Conservation (phyloP, 2,797 vertebrate species). For the Epinephelus malabaricus region DNA sequence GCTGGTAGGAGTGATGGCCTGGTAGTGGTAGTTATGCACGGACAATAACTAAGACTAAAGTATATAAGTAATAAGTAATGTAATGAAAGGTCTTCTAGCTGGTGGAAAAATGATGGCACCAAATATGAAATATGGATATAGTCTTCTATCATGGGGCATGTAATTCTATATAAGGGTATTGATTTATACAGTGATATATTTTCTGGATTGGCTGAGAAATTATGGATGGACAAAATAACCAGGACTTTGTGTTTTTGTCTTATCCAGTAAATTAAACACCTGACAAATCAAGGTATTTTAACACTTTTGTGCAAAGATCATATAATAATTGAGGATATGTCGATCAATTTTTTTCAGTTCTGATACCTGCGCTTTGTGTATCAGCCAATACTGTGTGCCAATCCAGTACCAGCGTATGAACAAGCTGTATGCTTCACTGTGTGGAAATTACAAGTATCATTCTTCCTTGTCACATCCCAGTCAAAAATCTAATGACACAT, state of each 20-base stretch:
- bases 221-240: not conserved
- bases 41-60: not conserved
- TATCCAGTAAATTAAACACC: not conserved
- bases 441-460: too few species aligned
- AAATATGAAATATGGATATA: not conserved
- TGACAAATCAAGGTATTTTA: not conserved
- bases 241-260: not conserved
- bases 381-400: too few species aligned
- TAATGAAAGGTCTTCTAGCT: not conserved
- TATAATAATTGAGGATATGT: not conserved
- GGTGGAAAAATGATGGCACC: not conserved
- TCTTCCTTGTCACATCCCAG: too few species aligned
- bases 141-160: not conserved
- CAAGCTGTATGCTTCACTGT: too few species aligned
- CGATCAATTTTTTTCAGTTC: too few species aligned
- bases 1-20: not conserved
- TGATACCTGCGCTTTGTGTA: too few species aligned
- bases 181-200: not conserved
- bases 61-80: not conserved
- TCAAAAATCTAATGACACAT: not conserved
- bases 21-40: not conserved
- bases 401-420: too few species aligned
- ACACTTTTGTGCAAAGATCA: not conserved
- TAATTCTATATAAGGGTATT: not conserved
- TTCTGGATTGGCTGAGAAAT: not conserved